Evolutionary conservation across 2,113 vertebrate species (phyloP).

Genomic region (Paratilapia polleni): DNA sequence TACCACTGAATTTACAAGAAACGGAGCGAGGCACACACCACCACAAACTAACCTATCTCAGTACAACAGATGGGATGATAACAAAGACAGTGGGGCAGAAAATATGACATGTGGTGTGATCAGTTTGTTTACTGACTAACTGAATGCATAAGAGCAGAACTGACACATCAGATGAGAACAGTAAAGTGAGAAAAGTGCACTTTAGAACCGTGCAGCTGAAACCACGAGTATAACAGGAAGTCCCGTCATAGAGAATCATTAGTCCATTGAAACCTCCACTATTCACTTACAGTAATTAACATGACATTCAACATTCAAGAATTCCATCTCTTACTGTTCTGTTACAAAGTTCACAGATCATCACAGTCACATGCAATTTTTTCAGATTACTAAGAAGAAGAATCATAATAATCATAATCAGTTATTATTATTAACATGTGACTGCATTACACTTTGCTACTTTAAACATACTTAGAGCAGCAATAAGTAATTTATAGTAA

Average conservation of each 20-base stretch:
- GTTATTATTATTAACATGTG: too few species aligned
- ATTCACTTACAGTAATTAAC: neutral
- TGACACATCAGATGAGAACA: accelerated
- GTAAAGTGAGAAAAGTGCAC: neutral
- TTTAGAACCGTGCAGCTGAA: neutral
- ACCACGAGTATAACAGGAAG: neutral
- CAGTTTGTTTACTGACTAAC: neutral
- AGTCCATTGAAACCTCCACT: neutral
- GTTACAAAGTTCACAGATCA: neutral
- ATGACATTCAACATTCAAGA: neutral
- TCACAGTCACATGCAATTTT: neutral
- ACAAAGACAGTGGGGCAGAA: neutral
- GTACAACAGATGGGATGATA: neutral
- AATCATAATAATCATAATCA: too few species aligned
- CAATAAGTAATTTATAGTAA: neutral
- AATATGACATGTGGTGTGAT: neutral
- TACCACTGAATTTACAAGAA: neutral
- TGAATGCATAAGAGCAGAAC: neutral
- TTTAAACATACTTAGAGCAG: too few species aligned
- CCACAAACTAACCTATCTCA: neutral
- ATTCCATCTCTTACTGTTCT: neutral
- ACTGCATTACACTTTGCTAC: too few species aligned
- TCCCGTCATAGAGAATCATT: neutral
- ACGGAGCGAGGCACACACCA: neutral
- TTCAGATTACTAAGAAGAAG: too few species aligned